Evolutionary conservation across 1,140 invertebrate species (phyloP).

Genomic region (Anagrus nilaparvatae): DNA sequence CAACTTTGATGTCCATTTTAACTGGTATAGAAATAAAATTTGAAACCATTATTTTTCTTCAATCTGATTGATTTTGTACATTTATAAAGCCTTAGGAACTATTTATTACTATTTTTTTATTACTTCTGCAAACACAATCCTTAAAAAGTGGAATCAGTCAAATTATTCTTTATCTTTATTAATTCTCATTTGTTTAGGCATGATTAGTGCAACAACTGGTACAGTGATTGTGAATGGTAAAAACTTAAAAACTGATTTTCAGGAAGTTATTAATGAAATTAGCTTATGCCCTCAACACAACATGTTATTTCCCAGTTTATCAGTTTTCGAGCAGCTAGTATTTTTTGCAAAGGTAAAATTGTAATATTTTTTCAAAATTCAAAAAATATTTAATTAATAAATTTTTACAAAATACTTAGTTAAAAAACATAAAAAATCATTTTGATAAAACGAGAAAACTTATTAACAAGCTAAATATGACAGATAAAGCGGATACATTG

Average conservation of each 20-base stretch:
- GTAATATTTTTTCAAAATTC: constrained; percentile 40
- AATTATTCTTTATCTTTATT: too few species aligned
- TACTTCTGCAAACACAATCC: constrained; percentile 53
- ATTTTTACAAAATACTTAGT: background rate
- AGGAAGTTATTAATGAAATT: constrained; percentile 44
- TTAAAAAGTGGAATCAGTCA: too few species aligned
- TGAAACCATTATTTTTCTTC: too few species aligned
- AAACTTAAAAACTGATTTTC: constrained; percentile 46
- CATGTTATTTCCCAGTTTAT: constrained; percentile 83
- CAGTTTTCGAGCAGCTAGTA: constrained; percentile 80
- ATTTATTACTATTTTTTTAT: constrained; percentile 3
- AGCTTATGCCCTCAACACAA: constrained; percentile 91
- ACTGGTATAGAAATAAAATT: too few species aligned
- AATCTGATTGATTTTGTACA: too few species aligned
- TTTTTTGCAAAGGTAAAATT: constrained; percentile 64
- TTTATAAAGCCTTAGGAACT: too few species aligned
- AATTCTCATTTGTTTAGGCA: constrained; percentile 31
- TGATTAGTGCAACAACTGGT: constrained; percentile 51
- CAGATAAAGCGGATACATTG: constrained; percentile 41
- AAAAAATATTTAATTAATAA: constrained; percentile 43
- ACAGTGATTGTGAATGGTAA: constrained; percentile 52
- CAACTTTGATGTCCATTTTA: constrained; percentile 61
- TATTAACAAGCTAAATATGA: constrained; percentile 41
- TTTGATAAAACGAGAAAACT: constrained; percentile 29
- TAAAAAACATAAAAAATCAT: constrained; percentile 6